Conservation (phyloP, 1,140 invertebrate genomes). For the Triops longicaudatus region DNA sequence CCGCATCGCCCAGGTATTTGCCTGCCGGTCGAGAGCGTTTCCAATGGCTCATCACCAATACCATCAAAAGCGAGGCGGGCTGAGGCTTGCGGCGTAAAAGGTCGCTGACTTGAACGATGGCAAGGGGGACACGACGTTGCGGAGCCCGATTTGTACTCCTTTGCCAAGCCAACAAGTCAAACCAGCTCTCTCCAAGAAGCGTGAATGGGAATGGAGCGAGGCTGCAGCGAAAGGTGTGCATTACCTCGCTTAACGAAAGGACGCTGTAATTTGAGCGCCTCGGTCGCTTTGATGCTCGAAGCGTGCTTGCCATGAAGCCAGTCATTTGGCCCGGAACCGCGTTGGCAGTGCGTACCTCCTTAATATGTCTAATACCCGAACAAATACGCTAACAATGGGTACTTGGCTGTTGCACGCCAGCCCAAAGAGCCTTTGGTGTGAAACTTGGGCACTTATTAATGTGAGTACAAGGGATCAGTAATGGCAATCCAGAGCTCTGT, state of each 20-base stretch:
- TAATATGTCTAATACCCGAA: background rate
- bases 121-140: background rate
- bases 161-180: background rate
- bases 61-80: background rate
- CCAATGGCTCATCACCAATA: constrained; percentile 3
- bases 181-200: constrained; percentile 13
- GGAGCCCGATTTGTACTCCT: background rate
- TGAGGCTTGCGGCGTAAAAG: background rate
- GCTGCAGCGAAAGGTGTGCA: background rate
- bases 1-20: too few species aligned
- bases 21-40: background rate
- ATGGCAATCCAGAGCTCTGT: too few species aligned
- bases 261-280: constrained; percentile 4
- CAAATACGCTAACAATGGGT: too few species aligned
- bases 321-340: background rate
- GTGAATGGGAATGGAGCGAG: constrained; percentile 3
- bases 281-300: background rate
- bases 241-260: background rate
- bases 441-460: too few species aligned
- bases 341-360: background rate
- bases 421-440: too few species aligned
- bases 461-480: too few species aligned
- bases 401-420: too few species aligned
- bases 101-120: background rate
- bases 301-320: background rate